A percentile compares a stretch with the other conserved stretches of the same genome.
phyloP scores from a whole-genome alignment of 1,140 invertebrate species.

The Grapholita molesta region DNA sequence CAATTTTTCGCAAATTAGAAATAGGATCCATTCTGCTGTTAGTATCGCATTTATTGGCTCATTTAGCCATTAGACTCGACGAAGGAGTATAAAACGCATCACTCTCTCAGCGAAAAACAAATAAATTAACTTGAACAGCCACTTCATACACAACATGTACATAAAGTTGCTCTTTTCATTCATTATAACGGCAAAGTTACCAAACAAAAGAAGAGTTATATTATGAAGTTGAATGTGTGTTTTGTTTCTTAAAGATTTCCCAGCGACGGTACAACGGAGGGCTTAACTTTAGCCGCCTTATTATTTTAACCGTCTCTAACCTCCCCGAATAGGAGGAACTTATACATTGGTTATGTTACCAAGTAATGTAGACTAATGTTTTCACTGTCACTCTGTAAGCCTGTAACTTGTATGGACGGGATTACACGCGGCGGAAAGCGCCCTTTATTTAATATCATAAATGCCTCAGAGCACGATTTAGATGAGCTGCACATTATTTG shows the following conservation, averaged over 20 bases:
- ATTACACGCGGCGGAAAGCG: slow-evolving; percentile 26
- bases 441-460: slow-evolving; percentile 27
- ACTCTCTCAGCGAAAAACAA: slow-evolving; percentile 52
- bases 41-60: slow-evolving; percentile 30
- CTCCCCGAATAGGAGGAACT: neutral
- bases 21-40: slow-evolving; percentile 14
- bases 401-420: slow-evolving; percentile 20
- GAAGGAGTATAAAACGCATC: slow-evolving; percentile 45
- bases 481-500: slow-evolving; percentile 11
- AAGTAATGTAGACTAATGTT: slow-evolving; percentile 35
- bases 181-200: slow-evolving; percentile 41
- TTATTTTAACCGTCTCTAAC: slow-evolving; percentile 15
- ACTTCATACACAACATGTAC: slow-evolving; percentile 49
- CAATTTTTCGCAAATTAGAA: neutral
- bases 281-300: slow-evolving; percentile 19
- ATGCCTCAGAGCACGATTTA: slow-evolving; percentile 24
- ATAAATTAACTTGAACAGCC: slow-evolving; percentile 54
- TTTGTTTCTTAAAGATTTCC: slow-evolving; percentile 22
- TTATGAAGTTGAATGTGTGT: slow-evolving; percentile 34
- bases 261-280: slow-evolving; percentile 7
- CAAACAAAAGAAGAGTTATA: slow-evolving; percentile 49
- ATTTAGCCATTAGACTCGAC: slow-evolving; percentile 37
- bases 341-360: slow-evolving; percentile 28
- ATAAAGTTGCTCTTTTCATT: slow-evolving; percentile 44
- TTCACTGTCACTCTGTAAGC: slow-evolving; percentile 22